Percentiles rank a stretch among this genome's conserved stretches.
phyloP scores from a whole-genome alignment of 2,888 invertebrate genomes.

The Lycocerus yunnanus region DNA sequence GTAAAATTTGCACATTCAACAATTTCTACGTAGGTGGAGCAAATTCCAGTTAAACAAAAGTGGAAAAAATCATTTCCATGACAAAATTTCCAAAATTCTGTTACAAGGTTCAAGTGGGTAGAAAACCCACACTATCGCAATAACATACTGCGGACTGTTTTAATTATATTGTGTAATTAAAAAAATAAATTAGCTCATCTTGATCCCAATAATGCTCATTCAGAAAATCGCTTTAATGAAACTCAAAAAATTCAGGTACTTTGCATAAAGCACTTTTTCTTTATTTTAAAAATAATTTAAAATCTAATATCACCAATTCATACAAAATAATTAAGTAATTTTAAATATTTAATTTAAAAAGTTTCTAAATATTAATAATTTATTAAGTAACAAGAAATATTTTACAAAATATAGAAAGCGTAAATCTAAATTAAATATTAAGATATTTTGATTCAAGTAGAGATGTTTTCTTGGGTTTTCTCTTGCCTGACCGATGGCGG shows the following conservation, averaged over 20 bases:
- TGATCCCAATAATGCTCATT: not conserved
- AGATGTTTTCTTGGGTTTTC: conserved; percentile 9
- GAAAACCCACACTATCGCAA: too few species aligned
- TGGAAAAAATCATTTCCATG: too few species aligned
- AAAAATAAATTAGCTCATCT: too few species aligned
- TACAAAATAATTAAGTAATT: conserved; percentile 4
- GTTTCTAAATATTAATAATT: not conserved
- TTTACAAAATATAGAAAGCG: not conserved
- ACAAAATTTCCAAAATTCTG: too few species aligned
- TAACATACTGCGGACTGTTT: too few species aligned
- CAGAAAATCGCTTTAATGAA: not conserved
- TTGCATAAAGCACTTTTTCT: not conserved
- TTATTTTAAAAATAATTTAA: conserved; percentile 2
- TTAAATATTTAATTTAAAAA: not conserved
- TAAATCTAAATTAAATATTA: not conserved
- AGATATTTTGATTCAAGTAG: conserved; percentile 12
- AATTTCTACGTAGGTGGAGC: too few species aligned
- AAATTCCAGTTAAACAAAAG: too few species aligned
- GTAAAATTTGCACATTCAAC: too few species aligned
- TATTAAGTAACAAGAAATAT: conserved; percentile 3
- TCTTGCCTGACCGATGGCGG: conserved; percentile 24
- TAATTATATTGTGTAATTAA: too few species aligned
- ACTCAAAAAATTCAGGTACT: not conserved
- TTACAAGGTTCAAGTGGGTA: too few species aligned
- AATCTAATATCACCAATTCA: conserved; percentile 20